Base-by-base conservation (phyloP, 2,888 invertebrate genomes). In the Sylvicola fuscatus region DNA sequence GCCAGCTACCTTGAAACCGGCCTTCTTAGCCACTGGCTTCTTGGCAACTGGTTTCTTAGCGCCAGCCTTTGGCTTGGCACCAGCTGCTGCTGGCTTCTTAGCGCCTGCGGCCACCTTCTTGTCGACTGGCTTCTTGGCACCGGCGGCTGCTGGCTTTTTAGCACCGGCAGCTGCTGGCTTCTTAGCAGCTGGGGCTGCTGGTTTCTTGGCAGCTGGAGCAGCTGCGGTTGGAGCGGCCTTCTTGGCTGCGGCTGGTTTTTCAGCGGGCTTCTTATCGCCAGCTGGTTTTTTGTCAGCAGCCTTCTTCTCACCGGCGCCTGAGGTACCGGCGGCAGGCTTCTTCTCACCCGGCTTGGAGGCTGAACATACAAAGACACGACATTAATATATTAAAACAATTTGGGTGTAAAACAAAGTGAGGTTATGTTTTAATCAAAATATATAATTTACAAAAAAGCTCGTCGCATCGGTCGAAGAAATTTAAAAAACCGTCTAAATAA, bases 21-120 rank as follows among this genome's bases (percentile, higher is more conserved):
- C 44, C 16, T 50, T 29, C 30, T 49, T 51, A 33, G 46, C 17
- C 36, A 37, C 21, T 35, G 46, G 3, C 46, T 46, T 45, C 27
- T 53, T 53, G 3, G 54, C 51, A 34, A 35, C 13, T 43, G 66
- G 61, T 47, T 64, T 68, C 54, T 66, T 65, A 12, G 66, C 63
- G 44, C 44, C 35, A 42, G 44, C 36, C 44, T 47, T 41, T 47
- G 39, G 34, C 16, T 44, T 65, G 14, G 62, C 47, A 14, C 59
- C 63, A 33, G 58, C 64, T 39, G 64, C 63, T 51, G 58, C 56
- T 43, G 62, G 62, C 10, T 64, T 46, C 32, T 62, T 62, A 36
- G 64, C 51, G 15, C 64, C 62, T 40, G 64, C 61, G 11, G 47
- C 46, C 8, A 8, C 21, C 37, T 47, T 46, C 33, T 49, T 46